Base-by-base conservation (phyloP, 2,113 vertebrate species). In the Periophthalmus modestus region DNA sequence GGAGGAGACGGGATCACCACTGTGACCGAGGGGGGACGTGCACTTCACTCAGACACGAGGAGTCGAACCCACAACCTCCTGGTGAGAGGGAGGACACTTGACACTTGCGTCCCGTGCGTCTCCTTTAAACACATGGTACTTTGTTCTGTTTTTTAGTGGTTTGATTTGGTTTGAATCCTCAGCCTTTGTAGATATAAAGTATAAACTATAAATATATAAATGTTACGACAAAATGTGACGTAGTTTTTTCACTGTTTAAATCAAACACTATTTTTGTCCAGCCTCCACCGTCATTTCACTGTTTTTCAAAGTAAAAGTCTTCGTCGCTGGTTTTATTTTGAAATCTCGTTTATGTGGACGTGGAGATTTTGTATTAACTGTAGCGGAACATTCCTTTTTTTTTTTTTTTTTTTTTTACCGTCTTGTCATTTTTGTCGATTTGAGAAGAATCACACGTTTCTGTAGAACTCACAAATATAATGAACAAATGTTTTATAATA, bases 401-500 rank as follows among this genome's bases (percentile, higher is more conserved):
- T 4, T 4, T 4, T 50, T 4, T 50, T 34, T 4, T 6, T 19
- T 36, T 63, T 63, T 65, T 7, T 65, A 39, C 34, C 24, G 5
- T 36, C 5, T 61, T 6, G 15, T 63, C 9, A 2, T 34, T 19
- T 6, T 7, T 59, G 57, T 59, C 19, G 50, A 18, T 18, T 52
- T 52, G 15, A 52, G 21, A 12, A 23, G 57, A 59, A 55, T 55
- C 52, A 19, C 50, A 19, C 19, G 18, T 18, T 28, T 24, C 59
- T 62, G 59, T 62, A 62, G 59, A 28, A 65, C 19, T 65, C 62
- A 65, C 34, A 65, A 62, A 62, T 16, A 14, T 62, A 16, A 33
- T 34, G 59, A 16, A 62, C 61, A 34, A 63, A 16, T 36, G 62
- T 65, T 65, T 65, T 65, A 36, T 65, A 65, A 65, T 65, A 65